Percentiles rank a stretch among this genome's conserved stretches.
Evolutionary conservation across 2,113 vertebrate species (phyloP).

Genomic region (Tursiops truncatus): DNA sequence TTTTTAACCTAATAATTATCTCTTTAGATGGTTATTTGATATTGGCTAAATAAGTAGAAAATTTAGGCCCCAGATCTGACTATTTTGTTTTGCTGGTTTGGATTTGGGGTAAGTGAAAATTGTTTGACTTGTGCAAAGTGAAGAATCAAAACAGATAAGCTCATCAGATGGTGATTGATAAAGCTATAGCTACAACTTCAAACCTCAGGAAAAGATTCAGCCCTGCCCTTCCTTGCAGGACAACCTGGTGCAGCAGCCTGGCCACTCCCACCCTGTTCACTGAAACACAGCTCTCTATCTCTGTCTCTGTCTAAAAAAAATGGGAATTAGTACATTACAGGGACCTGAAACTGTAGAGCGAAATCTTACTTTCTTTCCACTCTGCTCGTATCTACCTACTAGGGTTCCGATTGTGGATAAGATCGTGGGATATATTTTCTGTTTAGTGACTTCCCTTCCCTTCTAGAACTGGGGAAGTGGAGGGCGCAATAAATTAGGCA

Average conservation of each 20-base stretch:
- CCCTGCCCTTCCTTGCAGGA: not conserved
- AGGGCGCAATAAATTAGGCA: not conserved
- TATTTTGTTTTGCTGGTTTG: not conserved
- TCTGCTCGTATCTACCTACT: not conserved
- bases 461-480: not conserved
- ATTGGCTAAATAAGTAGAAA: not conserved
- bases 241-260: accelerated
- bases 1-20: not conserved
- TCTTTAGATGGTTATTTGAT: not conserved
- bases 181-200: not conserved
- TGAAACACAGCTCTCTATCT: not conserved
- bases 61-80: not conserved
- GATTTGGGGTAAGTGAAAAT: not conserved
- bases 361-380: not conserved
- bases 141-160: not conserved
- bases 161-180: not conserved
- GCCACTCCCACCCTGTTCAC: not conserved
- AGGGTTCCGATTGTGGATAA: not conserved
- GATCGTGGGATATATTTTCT: not conserved
- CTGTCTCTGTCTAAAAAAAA: not conserved
- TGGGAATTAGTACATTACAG: not conserved
- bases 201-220: not conserved
- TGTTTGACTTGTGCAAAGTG: not conserved
- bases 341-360: not conserved
- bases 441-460: not conserved